phyloP scores from a whole-genome alignment of 2,113 vertebrate genomes.

The Rhegmatorhina hoffmannsi region DNA sequence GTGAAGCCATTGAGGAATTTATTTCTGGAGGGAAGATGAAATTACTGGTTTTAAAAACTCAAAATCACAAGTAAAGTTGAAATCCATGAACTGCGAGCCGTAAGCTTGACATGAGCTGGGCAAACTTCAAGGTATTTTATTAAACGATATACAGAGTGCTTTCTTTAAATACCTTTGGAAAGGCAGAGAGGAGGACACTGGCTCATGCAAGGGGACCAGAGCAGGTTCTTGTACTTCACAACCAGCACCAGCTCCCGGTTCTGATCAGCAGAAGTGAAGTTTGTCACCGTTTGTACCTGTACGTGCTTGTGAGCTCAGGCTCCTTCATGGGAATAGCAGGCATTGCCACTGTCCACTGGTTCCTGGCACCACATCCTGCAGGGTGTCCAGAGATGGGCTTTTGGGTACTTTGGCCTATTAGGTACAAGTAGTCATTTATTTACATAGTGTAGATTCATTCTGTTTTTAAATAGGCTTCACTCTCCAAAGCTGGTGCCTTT shows the following conservation, averaged over 20 bases:
- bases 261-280: not conserved
- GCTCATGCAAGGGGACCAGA: not conserved
- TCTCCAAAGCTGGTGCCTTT: not conserved
- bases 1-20: constrained; percentile 35
- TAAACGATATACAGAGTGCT: not conserved
- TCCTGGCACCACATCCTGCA: not conserved
- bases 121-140: not conserved
- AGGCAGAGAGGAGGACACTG: not conserved
- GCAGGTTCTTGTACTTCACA: not conserved
- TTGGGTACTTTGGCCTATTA: not conserved
- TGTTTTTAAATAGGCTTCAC: not conserved
- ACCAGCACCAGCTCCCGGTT: not conserved
- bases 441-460: not conserved
- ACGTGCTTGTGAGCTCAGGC: rapidly evolving
- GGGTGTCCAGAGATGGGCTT: not conserved
- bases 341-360: not conserved
- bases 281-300: rapidly evolving
- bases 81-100: not conserved
- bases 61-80: not conserved
- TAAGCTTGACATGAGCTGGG: not conserved
- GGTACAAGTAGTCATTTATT: not conserved
- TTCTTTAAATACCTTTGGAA: not conserved
- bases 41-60: constrained; percentile 6
- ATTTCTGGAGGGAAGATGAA: constrained; percentile 22
- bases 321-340: not conserved